Evolutionary conservation across 2,888 invertebrate genomes (phyloP).

Genomic region (Drosophila anomalata): DNA sequence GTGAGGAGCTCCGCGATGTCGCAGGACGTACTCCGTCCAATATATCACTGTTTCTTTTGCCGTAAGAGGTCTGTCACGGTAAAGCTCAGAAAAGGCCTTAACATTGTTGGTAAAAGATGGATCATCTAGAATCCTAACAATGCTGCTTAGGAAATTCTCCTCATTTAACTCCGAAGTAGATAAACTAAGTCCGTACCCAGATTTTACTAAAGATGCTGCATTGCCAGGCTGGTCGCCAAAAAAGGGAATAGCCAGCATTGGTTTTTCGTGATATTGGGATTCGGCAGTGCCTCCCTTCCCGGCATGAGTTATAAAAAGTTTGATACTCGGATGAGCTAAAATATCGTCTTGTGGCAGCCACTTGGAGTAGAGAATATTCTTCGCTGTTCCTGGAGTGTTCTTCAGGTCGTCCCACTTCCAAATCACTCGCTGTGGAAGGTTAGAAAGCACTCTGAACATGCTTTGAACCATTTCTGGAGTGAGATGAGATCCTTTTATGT

Average conservation of each 20-base stretch:
- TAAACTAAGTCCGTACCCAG: constrained; percentile 68
- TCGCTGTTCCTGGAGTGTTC: constrained; percentile 82
- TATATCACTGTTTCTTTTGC: constrained; percentile 85
- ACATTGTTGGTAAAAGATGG: constrained; percentile 74
- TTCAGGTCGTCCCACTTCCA: constrained; percentile 89
- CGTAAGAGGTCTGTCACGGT: constrained; percentile 85
- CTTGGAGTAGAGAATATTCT: constrained; percentile 84
- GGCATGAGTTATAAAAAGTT: constrained; percentile 88
- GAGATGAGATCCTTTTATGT: constrained; percentile 81
- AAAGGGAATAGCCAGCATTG: constrained; percentile 82
- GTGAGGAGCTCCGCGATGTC: constrained; percentile 85
- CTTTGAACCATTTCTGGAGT: constrained; percentile 85
- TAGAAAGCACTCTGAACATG: constrained; percentile 86
- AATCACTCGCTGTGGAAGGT: constrained; percentile 86
- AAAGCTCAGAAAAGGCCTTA: constrained; percentile 83
- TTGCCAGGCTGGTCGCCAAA: constrained; percentile 80
- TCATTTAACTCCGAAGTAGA: constrained; percentile 56
- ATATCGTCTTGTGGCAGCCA: constrained; percentile 90
- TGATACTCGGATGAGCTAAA: constrained; percentile 86
- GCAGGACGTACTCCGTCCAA: constrained; percentile 86
- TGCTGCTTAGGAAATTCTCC: constrained; percentile 56
- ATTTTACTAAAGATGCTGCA: constrained; percentile 56
- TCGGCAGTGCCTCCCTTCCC: constrained; percentile 88
- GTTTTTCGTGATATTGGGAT: constrained; percentile 86
- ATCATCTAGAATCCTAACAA: constrained; percentile 58